These are phyloP conservation scores for Pelochelys cantorii DNA, from an alignment of 2,797 vertebrate species.

Conservation along the genomic window DNA sequence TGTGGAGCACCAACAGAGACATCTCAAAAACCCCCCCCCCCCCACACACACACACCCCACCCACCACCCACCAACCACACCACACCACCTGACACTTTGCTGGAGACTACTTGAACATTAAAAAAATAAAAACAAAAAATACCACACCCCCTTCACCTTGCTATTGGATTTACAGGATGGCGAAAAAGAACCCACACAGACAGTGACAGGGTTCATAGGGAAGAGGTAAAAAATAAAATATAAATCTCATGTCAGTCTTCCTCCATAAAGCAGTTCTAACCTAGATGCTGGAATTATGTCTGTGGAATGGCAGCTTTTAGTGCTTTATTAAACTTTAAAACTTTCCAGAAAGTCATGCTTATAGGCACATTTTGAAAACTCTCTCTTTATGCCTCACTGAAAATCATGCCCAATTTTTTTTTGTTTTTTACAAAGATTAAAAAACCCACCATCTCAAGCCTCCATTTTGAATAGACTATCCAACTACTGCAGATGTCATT, in stretches of 20 bases:
- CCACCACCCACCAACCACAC: too few species aligned
- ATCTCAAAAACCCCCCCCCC: too few species aligned
- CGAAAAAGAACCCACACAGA: neutral
- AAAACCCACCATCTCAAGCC: neutral
- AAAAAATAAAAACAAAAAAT: neutral
- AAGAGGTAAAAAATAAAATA: neutral
- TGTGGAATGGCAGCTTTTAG: neutral
- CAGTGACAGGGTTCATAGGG: neutral
- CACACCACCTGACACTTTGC: neutral
- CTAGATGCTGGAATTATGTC: neutral
- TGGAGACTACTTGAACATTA: neutral
- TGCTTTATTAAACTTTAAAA: neutral
- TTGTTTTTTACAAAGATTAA: neutral
- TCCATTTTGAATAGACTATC: neutral
- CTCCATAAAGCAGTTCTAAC: neutral
- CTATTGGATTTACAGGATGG: neutral
- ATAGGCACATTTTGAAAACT: neutral
- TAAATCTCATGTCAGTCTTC: neutral
- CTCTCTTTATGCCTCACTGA: neutral
- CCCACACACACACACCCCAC: too few species aligned
- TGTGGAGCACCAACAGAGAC: too few species aligned
- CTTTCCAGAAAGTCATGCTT: neutral
- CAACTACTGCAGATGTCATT: neutral
- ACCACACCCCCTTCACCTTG: neutral
- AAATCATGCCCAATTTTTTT: neutral